Base-by-base conservation (phyloP, 1,140 invertebrate species). In the Drosophila parabipectinata region DNA sequence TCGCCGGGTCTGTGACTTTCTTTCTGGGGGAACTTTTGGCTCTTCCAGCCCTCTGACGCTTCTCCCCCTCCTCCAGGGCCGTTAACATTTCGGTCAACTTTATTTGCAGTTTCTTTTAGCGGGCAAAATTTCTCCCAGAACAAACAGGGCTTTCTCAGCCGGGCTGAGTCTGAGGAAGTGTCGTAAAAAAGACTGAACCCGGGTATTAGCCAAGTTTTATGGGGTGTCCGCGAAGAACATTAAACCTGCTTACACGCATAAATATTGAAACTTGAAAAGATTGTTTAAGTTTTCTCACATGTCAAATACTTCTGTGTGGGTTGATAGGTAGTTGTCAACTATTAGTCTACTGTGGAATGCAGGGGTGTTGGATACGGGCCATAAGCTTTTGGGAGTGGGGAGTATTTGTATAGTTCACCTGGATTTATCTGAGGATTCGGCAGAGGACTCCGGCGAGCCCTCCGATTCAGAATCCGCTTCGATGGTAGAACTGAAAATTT, bases 81-180 rank as follows among this genome's bases (percentile, higher is more conserved):
- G 54, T 56, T 55, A 68, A 69, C 51, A 68, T 68, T 83, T 66
- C 50, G 58, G 64, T 66, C 57, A 56, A 80, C 59, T 66, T 68
- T 84, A 87, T 84, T 84, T 87, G 68, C 73, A 62, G 66, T 73
- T 74, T 77, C 57, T 57, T 77, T 84, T 87, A 84, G 74, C 82
- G 58, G 45, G 68, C 30, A 28, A 60, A 85, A 77, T 74, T 87
- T 81, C 68, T 59, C 77, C 73, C 39, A 83, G 45, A 76, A 58
- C 59, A 80, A 76, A 64, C 67, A 77, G 55, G 60, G 47, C 72
- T 68, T 18, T 54, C 24, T 21, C 62, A 28, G 57, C 55, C 69
- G 12, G 44, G 41, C 34, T n/a, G 34, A 32, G 41, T 14, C 12
- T 37, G 34, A 32, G 41, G 41, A 59, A 74, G 55, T 71, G 56